A percentile compares a stretch with the other conserved stretches of the same genome.
These are phyloP conservation scores for Polypedilum pembai DNA, from an alignment of 1,140 invertebrate genomes.

Conservation along the genomic window DNA sequence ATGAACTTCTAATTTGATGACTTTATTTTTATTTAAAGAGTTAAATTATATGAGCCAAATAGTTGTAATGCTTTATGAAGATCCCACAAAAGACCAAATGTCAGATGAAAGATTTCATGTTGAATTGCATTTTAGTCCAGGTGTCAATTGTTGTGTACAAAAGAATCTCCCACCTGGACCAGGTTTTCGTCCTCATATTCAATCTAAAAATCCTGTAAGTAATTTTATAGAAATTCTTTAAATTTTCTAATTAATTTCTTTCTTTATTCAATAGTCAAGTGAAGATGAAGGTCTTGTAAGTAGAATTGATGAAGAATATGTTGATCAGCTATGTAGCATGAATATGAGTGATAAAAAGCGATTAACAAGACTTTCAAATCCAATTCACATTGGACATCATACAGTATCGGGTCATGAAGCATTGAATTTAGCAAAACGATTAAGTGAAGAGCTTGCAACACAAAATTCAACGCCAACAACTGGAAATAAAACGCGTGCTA, in stretches of 20 bases:
- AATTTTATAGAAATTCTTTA: background rate
- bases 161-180: conserved; percentile 88
- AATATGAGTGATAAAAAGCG: conserved; percentile 23
- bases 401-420: conserved; percentile 71
- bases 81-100: conserved; percentile 88
- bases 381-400: conserved; percentile 63
- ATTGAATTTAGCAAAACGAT: conserved; percentile 61
- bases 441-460: conserved; percentile 60
- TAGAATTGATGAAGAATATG: conserved; percentile 61
- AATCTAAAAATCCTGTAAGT: conserved; percentile 46
- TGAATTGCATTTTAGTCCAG: conserved; percentile 95
- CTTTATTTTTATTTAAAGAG: conserved; percentile 56
- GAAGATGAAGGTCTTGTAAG: conserved; percentile 46
- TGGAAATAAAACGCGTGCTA: conserved; percentile 42
- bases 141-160: conserved; percentile 91
- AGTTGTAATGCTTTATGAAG: conserved; percentile 98
- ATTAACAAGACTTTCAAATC: conserved; percentile 46
- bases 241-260: conserved; percentile 18
- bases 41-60: conserved; percentile 99
- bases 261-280: conserved; percentile 30
- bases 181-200: conserved; percentile 79
- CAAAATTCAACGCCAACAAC: conserved; percentile 47
- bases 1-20: too few species aligned
- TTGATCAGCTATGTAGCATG: conserved; percentile 35
- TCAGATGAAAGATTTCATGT: conserved; percentile 92